phyloP scores from a whole-genome alignment of 2,888 invertebrate genomes.

The Steromphala cineraria region DNA sequence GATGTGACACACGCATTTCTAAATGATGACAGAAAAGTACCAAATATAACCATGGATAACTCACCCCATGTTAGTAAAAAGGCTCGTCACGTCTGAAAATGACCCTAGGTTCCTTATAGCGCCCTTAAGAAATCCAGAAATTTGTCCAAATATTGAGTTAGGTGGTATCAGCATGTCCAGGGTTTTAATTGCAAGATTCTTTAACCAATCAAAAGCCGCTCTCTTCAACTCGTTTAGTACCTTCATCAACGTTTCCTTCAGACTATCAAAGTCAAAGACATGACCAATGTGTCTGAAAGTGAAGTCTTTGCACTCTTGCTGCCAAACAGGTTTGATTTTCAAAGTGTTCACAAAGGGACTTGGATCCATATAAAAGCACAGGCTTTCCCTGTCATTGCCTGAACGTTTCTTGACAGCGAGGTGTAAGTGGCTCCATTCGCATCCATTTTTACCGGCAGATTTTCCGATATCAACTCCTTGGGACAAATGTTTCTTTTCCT shows the following conservation, averaged over 20 bases:
- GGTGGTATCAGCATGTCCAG: neutral
- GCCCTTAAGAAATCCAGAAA: neutral
- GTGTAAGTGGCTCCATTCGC: constrained; percentile 43
- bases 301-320: constrained; percentile 52
- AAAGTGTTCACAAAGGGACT: constrained; percentile 47
- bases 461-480: constrained; percentile 28
- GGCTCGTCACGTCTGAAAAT: neutral
- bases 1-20: too few species aligned
- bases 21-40: too few species aligned
- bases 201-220: constrained; percentile 5
- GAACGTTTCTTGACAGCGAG: constrained; percentile 42
- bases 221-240: constrained; percentile 19
- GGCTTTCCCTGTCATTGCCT: neutral
- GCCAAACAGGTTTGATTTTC: constrained; percentile 49
- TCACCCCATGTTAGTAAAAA: neutral
- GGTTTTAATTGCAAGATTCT: neutral
- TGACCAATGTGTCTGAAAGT: constrained; percentile 41
- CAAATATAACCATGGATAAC: too few species aligned
- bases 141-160: neutral
- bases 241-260: constrained; percentile 24
- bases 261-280: constrained; percentile 29
- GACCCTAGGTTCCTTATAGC: neutral
- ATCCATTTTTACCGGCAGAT: constrained; percentile 24
- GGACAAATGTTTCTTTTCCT: neutral
- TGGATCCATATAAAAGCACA: constrained; percentile 53